Conservation (phyloP, 2,113 vertebrate genomes). For the Coracopsis vasa region DNA sequence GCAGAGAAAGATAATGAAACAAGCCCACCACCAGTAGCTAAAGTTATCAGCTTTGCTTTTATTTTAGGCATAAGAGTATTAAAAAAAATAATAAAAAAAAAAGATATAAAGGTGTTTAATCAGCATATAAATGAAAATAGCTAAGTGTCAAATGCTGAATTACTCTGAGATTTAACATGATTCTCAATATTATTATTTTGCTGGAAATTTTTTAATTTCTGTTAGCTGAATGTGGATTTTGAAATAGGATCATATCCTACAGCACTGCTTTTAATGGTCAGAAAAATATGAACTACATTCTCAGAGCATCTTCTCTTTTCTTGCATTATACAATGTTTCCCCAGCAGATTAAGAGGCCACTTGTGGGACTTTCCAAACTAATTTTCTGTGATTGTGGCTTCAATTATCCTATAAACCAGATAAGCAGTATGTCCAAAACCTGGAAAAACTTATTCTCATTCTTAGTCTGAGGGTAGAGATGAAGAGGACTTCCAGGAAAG, state of each 20-base stretch:
- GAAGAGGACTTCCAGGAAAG: neutral
- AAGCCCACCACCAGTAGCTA: neutral
- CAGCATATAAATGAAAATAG: slow-evolving; percentile 36
- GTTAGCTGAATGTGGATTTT: slow-evolving; percentile 21
- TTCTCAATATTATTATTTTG: slow-evolving; percentile 23
- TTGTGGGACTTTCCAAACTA: neutral
- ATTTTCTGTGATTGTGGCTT: neutral
- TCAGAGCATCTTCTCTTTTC: neutral
- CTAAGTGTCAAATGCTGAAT: slow-evolving; percentile 4
- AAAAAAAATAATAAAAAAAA: neutral
- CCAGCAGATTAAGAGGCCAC: neutral
- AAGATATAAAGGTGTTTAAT: slow-evolving; percentile 32
- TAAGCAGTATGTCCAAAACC: neutral
- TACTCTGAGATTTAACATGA: slow-evolving; percentile 2
- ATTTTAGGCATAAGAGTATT: slow-evolving; percentile 18
- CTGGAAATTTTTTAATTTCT: slow-evolving; percentile 20
- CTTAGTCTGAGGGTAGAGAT: neutral
- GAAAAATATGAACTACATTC: neutral
- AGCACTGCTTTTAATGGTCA: neutral
- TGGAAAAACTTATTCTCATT: neutral
- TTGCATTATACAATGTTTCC: neutral
- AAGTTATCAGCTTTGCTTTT: slow-evolving; percentile 43
- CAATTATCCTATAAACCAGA: neutral
- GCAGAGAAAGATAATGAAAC: slow-evolving; percentile 47
- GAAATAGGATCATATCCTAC: slow-evolving; percentile 20